phyloP scores from a whole-genome alignment of 1,140 invertebrate genomes.

The Bacillus rossius region DNA sequence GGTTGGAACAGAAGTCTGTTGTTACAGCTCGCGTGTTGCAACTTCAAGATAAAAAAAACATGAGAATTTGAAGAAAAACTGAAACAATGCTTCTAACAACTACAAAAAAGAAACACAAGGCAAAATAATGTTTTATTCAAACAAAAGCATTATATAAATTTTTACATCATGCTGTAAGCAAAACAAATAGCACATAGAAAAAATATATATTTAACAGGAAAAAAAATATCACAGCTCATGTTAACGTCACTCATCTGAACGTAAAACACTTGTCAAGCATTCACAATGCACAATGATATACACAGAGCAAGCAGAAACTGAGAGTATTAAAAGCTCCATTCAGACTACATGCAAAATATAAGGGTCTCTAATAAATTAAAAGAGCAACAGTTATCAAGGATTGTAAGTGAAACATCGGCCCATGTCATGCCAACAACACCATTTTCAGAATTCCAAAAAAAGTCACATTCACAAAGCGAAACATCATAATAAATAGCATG shows the following conservation, averaged over 20 bases:
- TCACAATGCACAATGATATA: neutral
- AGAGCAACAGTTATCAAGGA: too few species aligned
- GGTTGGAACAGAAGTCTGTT: conserved; percentile 48
- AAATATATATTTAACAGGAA: too few species aligned
- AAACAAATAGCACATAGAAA: conserved; percentile 4
- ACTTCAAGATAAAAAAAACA: conserved; percentile 47
- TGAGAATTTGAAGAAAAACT: conserved; percentile 46
- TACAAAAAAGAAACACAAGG: conserved; percentile 6
- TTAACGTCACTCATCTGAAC: too few species aligned
- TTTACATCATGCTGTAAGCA: conserved; percentile 21
- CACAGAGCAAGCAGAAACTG: conserved; percentile 30
- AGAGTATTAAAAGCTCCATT: conserved; percentile 2
- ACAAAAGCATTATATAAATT: conserved; percentile 9
- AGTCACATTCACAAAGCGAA: too few species aligned
- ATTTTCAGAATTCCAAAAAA: too few species aligned
- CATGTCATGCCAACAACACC: too few species aligned
- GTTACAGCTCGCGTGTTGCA: conserved; percentile 48
- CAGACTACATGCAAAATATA: too few species aligned
- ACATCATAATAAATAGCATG: too few species aligned
- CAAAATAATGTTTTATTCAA: conserved; percentile 4
- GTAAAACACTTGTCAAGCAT: too few species aligned
- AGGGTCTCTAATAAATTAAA: too few species aligned
- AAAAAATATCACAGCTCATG: too few species aligned
- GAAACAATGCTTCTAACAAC: conserved; percentile 4
- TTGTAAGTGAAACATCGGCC: too few species aligned